Conservation (phyloP, 2,113 vertebrate species). For the Rutilus rutilus region DNA sequence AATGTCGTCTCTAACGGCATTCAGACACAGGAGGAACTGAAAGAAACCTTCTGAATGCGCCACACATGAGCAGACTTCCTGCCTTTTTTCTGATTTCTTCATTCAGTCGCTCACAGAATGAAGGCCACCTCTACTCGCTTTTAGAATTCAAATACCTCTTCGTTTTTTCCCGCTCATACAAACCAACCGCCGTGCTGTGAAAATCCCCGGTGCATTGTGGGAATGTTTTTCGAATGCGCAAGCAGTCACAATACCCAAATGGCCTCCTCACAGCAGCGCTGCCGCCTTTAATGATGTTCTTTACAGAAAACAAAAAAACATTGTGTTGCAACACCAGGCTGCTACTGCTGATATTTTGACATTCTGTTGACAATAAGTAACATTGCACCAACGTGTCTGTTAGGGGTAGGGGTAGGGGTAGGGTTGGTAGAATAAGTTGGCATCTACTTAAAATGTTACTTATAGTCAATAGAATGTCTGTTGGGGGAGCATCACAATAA, state of each 20-base stretch:
- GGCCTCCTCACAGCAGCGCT: neutral
- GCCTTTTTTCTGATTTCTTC: neutral
- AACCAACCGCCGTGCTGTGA: neutral
- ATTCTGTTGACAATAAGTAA: no score
- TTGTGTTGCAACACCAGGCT: neutral
- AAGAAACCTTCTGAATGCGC: constrained; percentile 3
- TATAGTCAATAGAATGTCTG: no score
- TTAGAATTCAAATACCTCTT: constrained; percentile 4
- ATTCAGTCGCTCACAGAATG: neutral
- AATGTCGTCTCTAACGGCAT: constrained; percentile 2
- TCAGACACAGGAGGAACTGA: neutral
- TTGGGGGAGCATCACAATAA: no score
- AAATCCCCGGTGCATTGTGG: constrained; percentile 1
- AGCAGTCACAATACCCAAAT: neutral
- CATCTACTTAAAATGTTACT: no score
- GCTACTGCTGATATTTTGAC: neutral
- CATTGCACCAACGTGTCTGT: no score
- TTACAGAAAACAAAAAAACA: neutral
- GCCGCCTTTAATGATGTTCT: neutral
- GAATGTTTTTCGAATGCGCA: constrained; percentile 1
- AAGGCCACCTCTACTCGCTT: constrained; percentile 5
- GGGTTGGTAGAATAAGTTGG: no score
- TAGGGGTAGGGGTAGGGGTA: no score
- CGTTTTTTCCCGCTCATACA: neutral
- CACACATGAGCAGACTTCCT: constrained; percentile 19